Conservation (phyloP, 2,113 vertebrate species). For the Syngnathus typhle region DNA sequence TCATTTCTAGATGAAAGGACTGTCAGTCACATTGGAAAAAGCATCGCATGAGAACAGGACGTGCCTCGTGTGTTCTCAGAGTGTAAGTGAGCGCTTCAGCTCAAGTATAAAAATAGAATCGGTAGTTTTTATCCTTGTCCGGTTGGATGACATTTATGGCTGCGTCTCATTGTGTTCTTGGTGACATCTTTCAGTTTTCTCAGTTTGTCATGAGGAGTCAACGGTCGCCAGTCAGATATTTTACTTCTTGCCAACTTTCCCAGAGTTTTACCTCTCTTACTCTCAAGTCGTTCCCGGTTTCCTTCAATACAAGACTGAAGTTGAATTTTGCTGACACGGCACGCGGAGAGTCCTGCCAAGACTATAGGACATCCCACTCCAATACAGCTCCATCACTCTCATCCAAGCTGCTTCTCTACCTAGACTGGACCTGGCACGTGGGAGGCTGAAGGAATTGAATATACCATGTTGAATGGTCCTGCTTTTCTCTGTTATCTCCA, state of each 20-base stretch:
- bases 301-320: constrained; percentile 9
- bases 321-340: constrained; percentile 43
- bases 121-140: constrained; percentile 14
- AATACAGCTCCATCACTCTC: constrained; percentile 37
- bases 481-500: constrained; percentile 4
- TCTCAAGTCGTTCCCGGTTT: constrained; percentile 8
- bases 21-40: neutral
- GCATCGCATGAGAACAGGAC: neutral
- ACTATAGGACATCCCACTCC: constrained; percentile 22
- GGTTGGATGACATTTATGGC: constrained; percentile 2
- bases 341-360: constrained; percentile 23
- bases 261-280: constrained; percentile 14
- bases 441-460: neutral
- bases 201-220: neutral
- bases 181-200: constrained; percentile 26
- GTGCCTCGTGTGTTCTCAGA: neutral
- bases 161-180: constrained; percentile 22
- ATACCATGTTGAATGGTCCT: constrained; percentile 19
- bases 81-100: neutral
- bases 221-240: neutral
- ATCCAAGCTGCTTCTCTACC: constrained; percentile 23
- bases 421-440: neutral
- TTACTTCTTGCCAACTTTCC: constrained; percentile 8
- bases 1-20: neutral
- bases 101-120: constrained; percentile 15